Conservation (phyloP, 2,113 vertebrate genomes). For the Mus pahari region DNA sequence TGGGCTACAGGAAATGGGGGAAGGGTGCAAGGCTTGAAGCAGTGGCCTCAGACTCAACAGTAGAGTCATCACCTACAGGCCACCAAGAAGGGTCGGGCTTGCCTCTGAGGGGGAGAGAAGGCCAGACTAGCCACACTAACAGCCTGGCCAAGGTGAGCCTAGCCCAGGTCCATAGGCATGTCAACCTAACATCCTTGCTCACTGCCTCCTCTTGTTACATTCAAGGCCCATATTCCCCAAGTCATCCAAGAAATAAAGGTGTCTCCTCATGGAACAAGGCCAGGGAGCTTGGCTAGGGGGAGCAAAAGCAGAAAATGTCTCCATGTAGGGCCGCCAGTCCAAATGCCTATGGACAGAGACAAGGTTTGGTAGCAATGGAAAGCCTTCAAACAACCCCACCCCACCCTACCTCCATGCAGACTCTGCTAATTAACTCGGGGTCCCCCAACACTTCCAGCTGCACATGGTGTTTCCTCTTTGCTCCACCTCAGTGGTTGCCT, state of each 20-base stretch:
- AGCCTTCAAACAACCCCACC: background rate
- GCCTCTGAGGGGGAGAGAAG: background rate
- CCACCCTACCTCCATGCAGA: background rate
- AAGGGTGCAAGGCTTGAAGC: background rate
- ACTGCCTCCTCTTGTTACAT: background rate
- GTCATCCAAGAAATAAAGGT: background rate
- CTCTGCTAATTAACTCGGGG: background rate
- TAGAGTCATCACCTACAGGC: background rate
- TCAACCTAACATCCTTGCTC: background rate
- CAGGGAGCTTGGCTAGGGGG: background rate
- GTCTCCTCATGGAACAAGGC: background rate
- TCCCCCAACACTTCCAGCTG: background rate
- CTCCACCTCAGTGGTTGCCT: background rate
- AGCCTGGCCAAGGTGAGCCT: background rate
- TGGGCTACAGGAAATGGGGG: background rate
- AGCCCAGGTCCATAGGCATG: background rate
- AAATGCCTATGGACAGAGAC: background rate
- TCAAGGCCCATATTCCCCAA: background rate
- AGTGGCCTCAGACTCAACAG: background rate
- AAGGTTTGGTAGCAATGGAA: accelerated
- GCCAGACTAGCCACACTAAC: background rate
- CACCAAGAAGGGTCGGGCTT: background rate
- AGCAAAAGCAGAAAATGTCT: background rate
- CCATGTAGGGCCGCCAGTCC: background rate
- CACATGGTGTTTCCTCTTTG: background rate